Conservation (phyloP, 2,797 vertebrate genomes). For the Rhinogobio ventralis region DNA sequence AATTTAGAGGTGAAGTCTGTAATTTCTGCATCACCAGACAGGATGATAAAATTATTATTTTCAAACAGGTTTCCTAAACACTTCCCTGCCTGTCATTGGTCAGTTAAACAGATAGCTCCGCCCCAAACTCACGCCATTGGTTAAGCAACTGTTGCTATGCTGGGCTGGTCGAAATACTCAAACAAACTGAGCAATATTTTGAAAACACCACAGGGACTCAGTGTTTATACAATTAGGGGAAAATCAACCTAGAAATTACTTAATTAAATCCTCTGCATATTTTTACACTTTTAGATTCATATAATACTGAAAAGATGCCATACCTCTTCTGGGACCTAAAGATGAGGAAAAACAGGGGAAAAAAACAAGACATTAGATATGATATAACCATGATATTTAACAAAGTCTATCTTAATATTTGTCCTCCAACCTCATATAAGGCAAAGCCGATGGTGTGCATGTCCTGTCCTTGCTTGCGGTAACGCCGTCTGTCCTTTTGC, state of each 20-base stretch:
- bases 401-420: not conserved
- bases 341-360: conserved; percentile 13
- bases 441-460: conserved; percentile 91
- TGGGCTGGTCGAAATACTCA: not conserved
- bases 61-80: conserved; percentile 1
- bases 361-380: not conserved
- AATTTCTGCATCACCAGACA: not conserved
- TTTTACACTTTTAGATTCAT: not conserved
- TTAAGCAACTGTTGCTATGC: not conserved
- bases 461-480: conserved; percentile 78
- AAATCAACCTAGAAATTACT: not conserved
- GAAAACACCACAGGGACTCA: not conserved
- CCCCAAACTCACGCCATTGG: not conserved
- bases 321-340: conserved; percentile 92
- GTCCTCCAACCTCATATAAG: conserved; percentile 84
- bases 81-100: conserved; percentile 1
- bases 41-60: not conserved
- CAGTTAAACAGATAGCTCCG: not conserved
- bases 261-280: not conserved
- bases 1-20: not conserved
- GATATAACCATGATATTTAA: not conserved
- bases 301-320: not conserved
- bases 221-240: not conserved
- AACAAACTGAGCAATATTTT: conserved; percentile 1
- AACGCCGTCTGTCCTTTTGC: conserved; percentile 89